Evolutionary conservation across 1,140 invertebrate species (phyloP).

Genomic region (Helicoverpa zea): DNA sequence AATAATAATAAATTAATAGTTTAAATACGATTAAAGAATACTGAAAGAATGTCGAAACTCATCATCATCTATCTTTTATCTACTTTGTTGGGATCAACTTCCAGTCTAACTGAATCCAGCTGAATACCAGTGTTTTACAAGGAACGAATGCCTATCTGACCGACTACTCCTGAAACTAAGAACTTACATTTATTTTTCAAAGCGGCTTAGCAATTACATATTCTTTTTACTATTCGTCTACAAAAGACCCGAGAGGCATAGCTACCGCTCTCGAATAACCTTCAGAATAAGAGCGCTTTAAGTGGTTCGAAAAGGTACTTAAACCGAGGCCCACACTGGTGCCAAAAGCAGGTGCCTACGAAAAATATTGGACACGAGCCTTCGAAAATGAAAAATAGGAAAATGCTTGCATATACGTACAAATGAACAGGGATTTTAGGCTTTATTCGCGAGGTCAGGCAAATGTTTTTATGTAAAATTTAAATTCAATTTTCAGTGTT

Average conservation of each 20-base stretch:
- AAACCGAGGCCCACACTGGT: not conserved
- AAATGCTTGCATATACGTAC: not conserved
- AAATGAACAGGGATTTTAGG: not conserved
- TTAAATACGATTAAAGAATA: no score
- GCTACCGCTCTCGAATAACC: not conserved
- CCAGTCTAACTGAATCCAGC: no score
- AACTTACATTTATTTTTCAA: no score
- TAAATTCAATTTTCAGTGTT: not conserved
- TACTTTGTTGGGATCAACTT: no score
- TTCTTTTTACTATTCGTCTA: no score
- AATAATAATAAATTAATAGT: no score
- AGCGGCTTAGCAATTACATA: no score
- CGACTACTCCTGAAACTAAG: no score
- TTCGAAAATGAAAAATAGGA: not conserved
- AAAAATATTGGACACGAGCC: not conserved
- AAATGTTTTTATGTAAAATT: constrained; percentile 7
- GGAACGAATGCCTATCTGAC: no score
- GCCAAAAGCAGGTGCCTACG: constrained; percentile 9
- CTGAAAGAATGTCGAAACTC: no score
- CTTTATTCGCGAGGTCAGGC: not conserved
- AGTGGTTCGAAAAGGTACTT: not conserved
- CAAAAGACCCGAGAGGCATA: not conserved
- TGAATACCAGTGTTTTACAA: no score
- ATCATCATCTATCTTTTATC: no score
- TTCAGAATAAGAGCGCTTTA: not conserved